These are phyloP conservation scores for Tenodera sinensis DNA, from an alignment of 2,888 invertebrate genomes.

Conservation along the genomic window DNA sequence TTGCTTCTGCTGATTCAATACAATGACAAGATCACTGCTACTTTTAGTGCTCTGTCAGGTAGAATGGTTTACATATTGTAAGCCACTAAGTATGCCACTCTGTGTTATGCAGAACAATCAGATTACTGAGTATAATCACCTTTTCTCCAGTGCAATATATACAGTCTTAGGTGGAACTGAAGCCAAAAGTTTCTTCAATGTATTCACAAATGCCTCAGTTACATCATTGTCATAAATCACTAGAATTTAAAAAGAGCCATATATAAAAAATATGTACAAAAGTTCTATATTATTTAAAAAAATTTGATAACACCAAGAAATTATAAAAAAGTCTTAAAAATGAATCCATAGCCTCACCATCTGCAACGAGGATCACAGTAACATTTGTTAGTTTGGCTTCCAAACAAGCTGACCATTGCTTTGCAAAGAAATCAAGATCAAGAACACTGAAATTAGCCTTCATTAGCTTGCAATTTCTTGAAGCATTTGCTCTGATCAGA, in stretches of 20 bases:
- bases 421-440: conserved; percentile 66
- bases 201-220: conserved; percentile 73
- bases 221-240: conserved; percentile 82
- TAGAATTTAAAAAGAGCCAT: conserved; percentile 46
- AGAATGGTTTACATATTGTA: neutral
- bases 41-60: too few relatives aligned
- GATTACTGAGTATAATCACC: conserved; percentile 35
- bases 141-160: conserved; percentile 77
- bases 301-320: neutral
- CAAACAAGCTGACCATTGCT: conserved; percentile 55
- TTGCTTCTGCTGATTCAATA: too few relatives aligned
- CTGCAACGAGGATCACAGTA: conserved; percentile 73
- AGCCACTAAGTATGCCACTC: neutral
- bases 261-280: conserved; percentile 26
- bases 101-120: neutral
- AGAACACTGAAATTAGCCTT: conserved; percentile 58
- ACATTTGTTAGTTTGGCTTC: conserved; percentile 54
- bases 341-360: conserved; percentile 56
- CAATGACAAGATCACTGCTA: too few relatives aligned
- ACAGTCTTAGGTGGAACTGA: conserved; percentile 58
- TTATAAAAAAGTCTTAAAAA: neutral
- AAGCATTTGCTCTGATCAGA: conserved; percentile 65
- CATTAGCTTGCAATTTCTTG: conserved; percentile 59
- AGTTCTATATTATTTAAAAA: neutral
- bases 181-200: conserved; percentile 63